These are phyloP conservation scores for Lordiphosa clarofinis DNA, from an alignment of 1,140 invertebrate species.

Conservation along the genomic window DNA sequence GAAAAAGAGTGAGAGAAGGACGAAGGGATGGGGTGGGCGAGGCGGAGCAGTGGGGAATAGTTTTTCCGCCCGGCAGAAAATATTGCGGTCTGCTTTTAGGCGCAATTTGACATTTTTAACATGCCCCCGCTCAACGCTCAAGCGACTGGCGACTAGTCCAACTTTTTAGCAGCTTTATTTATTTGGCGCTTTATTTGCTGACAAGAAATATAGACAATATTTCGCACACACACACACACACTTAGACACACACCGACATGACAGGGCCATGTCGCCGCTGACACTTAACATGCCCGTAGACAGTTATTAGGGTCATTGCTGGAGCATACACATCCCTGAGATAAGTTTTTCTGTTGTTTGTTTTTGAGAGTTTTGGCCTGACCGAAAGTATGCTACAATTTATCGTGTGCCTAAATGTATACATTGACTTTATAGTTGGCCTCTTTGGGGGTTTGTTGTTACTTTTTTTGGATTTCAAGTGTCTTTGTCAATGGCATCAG, in stretches of 20 bases:
- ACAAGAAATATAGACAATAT: conserved; percentile 77
- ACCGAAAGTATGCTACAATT: conserved; percentile 64
- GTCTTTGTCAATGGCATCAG: conserved; percentile 72
- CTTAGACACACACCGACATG: conserved; percentile 32
- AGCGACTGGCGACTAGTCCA: conserved; percentile 12
- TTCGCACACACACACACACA: conserved; percentile 22
- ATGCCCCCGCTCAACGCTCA: conserved; percentile 2
- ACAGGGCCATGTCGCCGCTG: conserved; percentile 71
- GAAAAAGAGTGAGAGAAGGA: background rate
- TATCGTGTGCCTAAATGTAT: conserved; percentile 69
- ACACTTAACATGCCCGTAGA: conserved; percentile 77
- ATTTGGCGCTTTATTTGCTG: conserved; percentile 73
- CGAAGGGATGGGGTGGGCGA: background rate
- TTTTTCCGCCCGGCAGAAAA: conserved; percentile 36
- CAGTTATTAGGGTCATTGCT: conserved; percentile 73
- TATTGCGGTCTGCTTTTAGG: conserved; percentile 72
- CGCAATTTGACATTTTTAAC: conserved; percentile 72
- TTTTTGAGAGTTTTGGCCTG: conserved; percentile 45
- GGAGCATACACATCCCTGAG: conserved; percentile 17
- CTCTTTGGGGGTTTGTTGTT: conserved; percentile 32
- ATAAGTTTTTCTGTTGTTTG: conserved; percentile 27
- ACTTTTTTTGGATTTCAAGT: conserved; percentile 44
- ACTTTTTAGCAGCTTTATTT: conserved; percentile 74
- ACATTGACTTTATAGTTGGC: conserved; percentile 67
- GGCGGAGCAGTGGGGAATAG: conserved; percentile 2